phyloP scores from a whole-genome alignment of 2,797 vertebrate species.

The Gymnothorax javanicus region DNA sequence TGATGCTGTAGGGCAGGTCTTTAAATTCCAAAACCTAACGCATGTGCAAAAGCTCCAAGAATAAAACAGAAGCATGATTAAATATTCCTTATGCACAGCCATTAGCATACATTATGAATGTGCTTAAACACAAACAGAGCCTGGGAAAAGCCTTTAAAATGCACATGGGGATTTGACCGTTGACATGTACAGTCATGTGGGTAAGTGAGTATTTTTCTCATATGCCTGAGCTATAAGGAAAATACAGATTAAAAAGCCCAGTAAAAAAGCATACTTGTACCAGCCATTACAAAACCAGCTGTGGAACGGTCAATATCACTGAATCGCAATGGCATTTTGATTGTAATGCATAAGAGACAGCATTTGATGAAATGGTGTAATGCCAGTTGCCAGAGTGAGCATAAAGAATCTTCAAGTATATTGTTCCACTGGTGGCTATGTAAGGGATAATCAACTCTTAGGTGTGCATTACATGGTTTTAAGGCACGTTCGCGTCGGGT shows the following conservation, averaged over 20 bases:
- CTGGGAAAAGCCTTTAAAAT: not conserved
- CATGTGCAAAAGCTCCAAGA: conserved; percentile 1
- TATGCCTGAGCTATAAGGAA: not conserved
- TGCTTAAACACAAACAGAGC: not conserved
- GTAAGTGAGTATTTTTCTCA: not conserved
- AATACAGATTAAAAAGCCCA: not conserved
- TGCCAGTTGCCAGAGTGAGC: too few species aligned
- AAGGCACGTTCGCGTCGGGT: too few species aligned
- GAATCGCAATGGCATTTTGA: not conserved
- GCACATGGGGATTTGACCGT: not conserved
- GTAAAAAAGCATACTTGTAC: not conserved
- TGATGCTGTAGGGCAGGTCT: not conserved
- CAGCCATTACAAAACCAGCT: not conserved
- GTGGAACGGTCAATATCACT: not conserved
- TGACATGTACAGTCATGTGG: not conserved
- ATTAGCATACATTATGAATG: conserved; percentile 1
- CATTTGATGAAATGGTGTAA: not conserved
- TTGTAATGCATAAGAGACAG: not conserved
- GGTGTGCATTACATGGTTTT: too few species aligned
- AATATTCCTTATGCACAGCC: not conserved
- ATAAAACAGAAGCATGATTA: not conserved
- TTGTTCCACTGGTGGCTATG: too few species aligned
- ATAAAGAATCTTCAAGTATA: too few species aligned
- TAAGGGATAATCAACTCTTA: too few species aligned
- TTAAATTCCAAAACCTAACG: not conserved